Percentiles rank a stretch among this genome's conserved stretches.
Conservation (phyloP, 2,113 vertebrate species). For the Phaetusa simplex region DNA sequence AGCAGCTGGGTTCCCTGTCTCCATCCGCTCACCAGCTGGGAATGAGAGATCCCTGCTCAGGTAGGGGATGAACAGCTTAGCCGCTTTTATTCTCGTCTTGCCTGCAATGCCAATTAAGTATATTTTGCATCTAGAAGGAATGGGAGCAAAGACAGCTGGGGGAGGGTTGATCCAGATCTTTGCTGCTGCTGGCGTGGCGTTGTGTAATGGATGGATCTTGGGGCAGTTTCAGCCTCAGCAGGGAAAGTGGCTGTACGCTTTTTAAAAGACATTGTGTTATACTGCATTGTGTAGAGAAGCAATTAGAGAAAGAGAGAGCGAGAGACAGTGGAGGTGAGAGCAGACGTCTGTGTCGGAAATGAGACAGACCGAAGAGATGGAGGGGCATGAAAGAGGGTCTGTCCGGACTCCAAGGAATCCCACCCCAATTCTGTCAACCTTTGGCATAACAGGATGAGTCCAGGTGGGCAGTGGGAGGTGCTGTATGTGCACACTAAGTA, state of each 20-base stretch:
- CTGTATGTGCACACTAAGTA: not conserved
- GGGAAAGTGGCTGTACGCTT: not conserved
- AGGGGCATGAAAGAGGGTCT: not conserved
- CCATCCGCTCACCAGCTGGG: slow-evolving; percentile 54
- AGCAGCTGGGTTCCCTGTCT: slow-evolving; percentile 63
- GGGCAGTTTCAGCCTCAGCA: not conserved
- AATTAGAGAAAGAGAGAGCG: not conserved
- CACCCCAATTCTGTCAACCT: not conserved
- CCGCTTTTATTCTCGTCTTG: slow-evolving; percentile 16
- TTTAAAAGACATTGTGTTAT: not conserved
- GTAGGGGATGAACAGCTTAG: slow-evolving; percentile 52
- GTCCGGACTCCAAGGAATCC: not conserved
- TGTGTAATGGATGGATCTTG: slow-evolving; percentile 17
- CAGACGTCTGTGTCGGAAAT: not conserved
- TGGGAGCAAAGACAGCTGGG: not conserved
- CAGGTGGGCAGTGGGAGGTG: not conserved
- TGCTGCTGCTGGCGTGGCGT: not conserved
- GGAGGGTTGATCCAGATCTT: not conserved
- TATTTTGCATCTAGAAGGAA: slow-evolving; percentile 10
- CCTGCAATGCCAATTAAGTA: slow-evolving; percentile 42
- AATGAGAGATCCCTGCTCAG: slow-evolving; percentile 56
- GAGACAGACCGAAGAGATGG: not conserved
- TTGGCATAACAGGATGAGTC: not conserved
- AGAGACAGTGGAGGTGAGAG: not conserved
- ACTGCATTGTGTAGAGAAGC: not conserved